These are phyloP conservation scores for Homarus gammarus DNA, from an alignment of 2,888 invertebrate genomes.

Conservation along the genomic window DNA sequence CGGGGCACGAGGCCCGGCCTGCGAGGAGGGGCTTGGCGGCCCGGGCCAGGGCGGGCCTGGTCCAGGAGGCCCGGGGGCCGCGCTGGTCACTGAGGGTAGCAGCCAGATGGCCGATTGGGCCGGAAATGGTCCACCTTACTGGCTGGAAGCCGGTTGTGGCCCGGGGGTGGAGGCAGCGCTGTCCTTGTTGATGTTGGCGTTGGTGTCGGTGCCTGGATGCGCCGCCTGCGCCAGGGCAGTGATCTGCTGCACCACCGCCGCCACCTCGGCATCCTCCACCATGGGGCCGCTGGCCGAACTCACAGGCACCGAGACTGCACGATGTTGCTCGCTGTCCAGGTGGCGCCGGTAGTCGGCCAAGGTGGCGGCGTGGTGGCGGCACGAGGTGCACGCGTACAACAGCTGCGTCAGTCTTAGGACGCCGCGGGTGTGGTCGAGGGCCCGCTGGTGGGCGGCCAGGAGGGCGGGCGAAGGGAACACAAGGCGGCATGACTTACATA, in stretches of 20 bases:
- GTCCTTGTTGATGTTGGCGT: slow-evolving; percentile 71
- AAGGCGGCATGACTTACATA: slow-evolving; percentile 74
- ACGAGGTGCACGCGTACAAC: slow-evolving; percentile 69
- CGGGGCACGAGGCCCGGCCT: slow-evolving; percentile 68
- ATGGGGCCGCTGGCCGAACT: slow-evolving; percentile 8
- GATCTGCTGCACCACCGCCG: slow-evolving; percentile 71
- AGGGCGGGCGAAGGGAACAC: slow-evolving; percentile 70
- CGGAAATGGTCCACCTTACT: slow-evolving; percentile 38
- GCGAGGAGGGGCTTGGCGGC: slow-evolving; percentile 53
- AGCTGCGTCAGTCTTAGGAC: slow-evolving; percentile 73
- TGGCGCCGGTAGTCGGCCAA: slow-evolving; percentile 66
- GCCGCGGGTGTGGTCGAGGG: slow-evolving; percentile 67
- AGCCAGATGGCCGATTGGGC: slow-evolving; percentile 39
- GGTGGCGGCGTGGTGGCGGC: slow-evolving; percentile 64
- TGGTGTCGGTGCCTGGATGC: slow-evolving; percentile 65
- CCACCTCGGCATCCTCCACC: slow-evolving; percentile 69
- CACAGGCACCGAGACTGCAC: slow-evolving; percentile 9
- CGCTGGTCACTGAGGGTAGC: slow-evolving; percentile 37
- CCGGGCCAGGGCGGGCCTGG: slow-evolving; percentile 16
- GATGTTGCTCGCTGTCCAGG: slow-evolving; percentile 65
- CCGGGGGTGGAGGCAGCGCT: slow-evolving; percentile 55
- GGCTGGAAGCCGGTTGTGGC: slow-evolving; percentile 63
- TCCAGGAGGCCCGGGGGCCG: slow-evolving; percentile 29
- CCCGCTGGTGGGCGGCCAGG: slow-evolving; percentile 72
- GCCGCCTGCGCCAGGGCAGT: slow-evolving; percentile 71